Base-by-base conservation (phyloP, 2,888 invertebrate genomes). In the Eilema sororculum region DNA sequence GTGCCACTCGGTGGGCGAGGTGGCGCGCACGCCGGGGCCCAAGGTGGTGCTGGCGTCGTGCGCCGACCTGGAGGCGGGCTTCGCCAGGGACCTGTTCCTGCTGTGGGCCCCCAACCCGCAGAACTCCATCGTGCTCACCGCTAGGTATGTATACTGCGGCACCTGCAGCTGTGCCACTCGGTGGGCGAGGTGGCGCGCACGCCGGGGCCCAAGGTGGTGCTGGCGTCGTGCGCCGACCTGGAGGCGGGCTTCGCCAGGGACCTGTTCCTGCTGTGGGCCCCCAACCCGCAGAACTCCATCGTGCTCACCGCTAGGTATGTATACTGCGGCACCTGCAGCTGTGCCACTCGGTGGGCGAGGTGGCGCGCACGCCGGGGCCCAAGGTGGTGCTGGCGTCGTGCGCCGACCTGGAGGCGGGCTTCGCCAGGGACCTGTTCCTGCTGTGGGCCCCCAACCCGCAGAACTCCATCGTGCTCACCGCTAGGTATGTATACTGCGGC, bases 211-310 rank as follows among this genome's bases (percentile, higher is more conserved):
- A 98, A 98, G 82, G 98, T 99, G 4, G 99, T 99, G 16, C 94
- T 99, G 71, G 99, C 99, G 0, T 99, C 99, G 85, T 98, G 97
- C 77, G 98, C 99, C 0, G 99, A 99, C 89, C 96, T 99, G 95
- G 99, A 99, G 91, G 97, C 97, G 78, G 99, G 99, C 0, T 99
- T 98, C 91, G 97, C 99, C 0, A 95, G 99, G 68, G 99, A 99
- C 86, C 95, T 99, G 30, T 99, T 99, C 90, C 94, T 99, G 3
- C 97, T 98, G 84, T 99, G 99, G 99, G 98, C 99, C 68, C 96
- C 97, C 0, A 98, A 98, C 93, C 96, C 98, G 1, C 98, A 98
- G 87, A 99, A 99, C 89, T 98, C 98, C 87, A 98, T 99, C 78
- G 98, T 99, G 75, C 95, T 99, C 68, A 99, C n/a, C 0, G 97